phyloP scores from a whole-genome alignment of 2,888 invertebrate species.

The Ceramica pisi region DNA sequence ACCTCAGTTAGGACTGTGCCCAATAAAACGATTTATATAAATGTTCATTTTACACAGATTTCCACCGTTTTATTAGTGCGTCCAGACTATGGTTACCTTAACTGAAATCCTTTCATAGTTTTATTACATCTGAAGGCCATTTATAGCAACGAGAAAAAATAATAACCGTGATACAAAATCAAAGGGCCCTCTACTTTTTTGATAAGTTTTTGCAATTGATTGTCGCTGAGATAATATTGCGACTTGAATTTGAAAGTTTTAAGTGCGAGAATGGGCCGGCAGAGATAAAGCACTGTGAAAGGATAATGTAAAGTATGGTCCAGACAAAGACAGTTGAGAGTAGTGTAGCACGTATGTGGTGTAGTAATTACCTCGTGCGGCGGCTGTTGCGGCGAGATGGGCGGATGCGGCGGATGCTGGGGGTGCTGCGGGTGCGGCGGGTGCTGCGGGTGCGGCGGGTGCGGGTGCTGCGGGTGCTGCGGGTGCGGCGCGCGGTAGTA shows the following conservation, averaged over 20 bases:
- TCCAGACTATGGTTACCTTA: slow-evolving; percentile 22
- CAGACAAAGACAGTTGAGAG: background rate
- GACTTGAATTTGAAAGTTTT: too few relatives aligned
- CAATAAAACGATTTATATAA: background rate
- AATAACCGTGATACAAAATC: too few relatives aligned
- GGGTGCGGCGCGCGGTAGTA: slow-evolving; percentile 85
- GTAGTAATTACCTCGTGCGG: slow-evolving; percentile 76
- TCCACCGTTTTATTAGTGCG: background rate
- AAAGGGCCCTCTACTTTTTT: too few relatives aligned
- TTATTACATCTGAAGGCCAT: background rate
- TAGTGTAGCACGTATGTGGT: background rate
- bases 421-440: slow-evolving; percentile 72
- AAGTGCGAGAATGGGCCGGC: background rate
- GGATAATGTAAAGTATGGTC: background rate
- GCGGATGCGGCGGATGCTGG: slow-evolving; percentile 71
- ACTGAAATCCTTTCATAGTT: background rate
- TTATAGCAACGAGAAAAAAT: too few relatives aligned
- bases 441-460: slow-evolving; percentile 69
- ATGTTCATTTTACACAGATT: too few relatives aligned
- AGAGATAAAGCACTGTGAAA: background rate
- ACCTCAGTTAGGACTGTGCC: slow-evolving; percentile 4
- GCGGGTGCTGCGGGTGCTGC: slow-evolving; percentile 75
- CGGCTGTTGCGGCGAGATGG: slow-evolving; percentile 73
- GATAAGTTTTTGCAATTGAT: too few relatives aligned
- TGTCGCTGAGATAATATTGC: too few relatives aligned